These are phyloP conservation scores for Tiliacea aurago DNA, from an alignment of 2,888 invertebrate genomes.

Conservation along the genomic window DNA sequence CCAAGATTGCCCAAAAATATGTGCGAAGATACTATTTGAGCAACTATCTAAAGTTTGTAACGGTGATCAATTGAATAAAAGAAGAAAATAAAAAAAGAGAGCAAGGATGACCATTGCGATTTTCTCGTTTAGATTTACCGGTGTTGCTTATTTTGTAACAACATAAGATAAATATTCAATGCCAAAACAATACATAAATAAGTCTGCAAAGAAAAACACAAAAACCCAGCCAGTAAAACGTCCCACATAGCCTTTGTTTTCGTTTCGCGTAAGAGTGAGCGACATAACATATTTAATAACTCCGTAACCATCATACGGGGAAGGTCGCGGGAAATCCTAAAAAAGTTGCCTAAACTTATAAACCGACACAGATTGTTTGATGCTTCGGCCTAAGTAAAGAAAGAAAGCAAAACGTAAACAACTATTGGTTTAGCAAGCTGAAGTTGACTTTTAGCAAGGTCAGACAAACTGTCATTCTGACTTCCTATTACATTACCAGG, in stretches of 20 bases:
- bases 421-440: not conserved
- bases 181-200: conserved; percentile 16
- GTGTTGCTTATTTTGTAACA: not conserved
- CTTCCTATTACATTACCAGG: not conserved
- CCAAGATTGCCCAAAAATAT: not conserved
- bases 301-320: conserved; percentile 8
- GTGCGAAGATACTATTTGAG: conserved; percentile 1
- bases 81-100: not conserved
- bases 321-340: conserved; percentile 26
- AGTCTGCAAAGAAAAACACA: conserved; percentile 27
- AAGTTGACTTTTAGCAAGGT: not conserved
- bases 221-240: conserved; percentile 6
- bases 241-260: conserved; percentile 37
- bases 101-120: not conserved
- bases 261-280: conserved; percentile 25
- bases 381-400: not conserved
- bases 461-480: not conserved
- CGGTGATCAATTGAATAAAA: not conserved
- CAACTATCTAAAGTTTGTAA: not conserved
- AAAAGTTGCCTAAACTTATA: conserved; percentile 24
- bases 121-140: not conserved
- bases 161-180: conserved; percentile 7
- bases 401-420: conserved; percentile 5
- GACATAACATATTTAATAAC: conserved; percentile 43
- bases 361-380: conserved; percentile 1